These are phyloP conservation scores for Luperina testacea DNA, from an alignment of 2,888 invertebrate species.

Conservation along the genomic window DNA sequence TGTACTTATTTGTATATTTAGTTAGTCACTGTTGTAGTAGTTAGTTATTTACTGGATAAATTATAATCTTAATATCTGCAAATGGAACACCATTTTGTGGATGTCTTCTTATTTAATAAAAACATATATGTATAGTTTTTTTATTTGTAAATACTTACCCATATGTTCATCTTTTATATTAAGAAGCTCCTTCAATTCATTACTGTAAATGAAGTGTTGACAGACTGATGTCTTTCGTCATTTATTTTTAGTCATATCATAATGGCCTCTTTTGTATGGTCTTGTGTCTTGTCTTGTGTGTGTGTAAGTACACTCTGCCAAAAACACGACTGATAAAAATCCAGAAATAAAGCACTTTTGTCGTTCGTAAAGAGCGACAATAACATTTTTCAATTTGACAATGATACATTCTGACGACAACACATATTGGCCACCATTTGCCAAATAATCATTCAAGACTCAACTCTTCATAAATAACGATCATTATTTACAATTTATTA, in stretches of 20 bases:
- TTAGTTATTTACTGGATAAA: background rate
- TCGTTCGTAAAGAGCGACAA: constrained; percentile 21
- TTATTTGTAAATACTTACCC: background rate
- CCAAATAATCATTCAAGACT: constrained; percentile 59
- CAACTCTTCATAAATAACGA: constrained; percentile 47
- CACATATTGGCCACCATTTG: constrained; percentile 47
- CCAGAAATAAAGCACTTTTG: constrained; percentile 47
- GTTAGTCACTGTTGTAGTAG: too few relatives aligned
- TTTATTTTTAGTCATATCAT: constrained; percentile 28
- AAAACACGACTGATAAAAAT: constrained; percentile 29
- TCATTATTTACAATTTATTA: constrained; percentile 48
- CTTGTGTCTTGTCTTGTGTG: too few relatives aligned
- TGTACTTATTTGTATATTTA: background rate
- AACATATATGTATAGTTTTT: background rate
- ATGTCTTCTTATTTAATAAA: background rate
- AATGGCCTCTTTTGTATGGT: background rate
- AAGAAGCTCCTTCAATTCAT: background rate
- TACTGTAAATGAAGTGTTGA: constrained; percentile 3
- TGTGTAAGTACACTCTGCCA: constrained; percentile 21
- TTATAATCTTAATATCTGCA: background rate
- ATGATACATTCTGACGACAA: constrained; percentile 41
- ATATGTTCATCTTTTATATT: background rate
- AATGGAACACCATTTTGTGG: background rate
- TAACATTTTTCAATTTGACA: constrained; percentile 45
- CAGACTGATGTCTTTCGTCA: constrained; percentile 3